These are phyloP conservation scores for Brachyhypopomus gauderio DNA, from an alignment of 2,113 vertebrate genomes.

Conservation along the genomic window DNA sequence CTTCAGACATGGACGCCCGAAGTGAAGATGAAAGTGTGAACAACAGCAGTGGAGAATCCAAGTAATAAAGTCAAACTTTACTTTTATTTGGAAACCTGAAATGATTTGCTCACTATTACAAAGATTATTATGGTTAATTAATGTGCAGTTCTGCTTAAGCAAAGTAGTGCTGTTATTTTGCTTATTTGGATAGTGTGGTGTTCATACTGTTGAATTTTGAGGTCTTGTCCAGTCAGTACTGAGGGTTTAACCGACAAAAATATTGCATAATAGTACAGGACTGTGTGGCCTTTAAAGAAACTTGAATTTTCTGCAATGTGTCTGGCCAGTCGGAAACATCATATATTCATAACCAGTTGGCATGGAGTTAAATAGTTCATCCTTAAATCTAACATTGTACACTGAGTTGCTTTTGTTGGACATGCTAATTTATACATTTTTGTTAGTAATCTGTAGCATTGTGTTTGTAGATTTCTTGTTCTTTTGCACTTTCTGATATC, in stretches of 20 bases:
- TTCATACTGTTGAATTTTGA: too few relatives aligned
- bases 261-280: not conserved
- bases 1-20: conserved; percentile 88
- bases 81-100: too few relatives aligned
- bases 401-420: not conserved
- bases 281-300: too few relatives aligned
- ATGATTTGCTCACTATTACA: not conserved
- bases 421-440: not conserved
- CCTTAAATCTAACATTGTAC: not conserved
- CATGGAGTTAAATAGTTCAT: not conserved
- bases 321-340: too few relatives aligned
- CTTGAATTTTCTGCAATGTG: too few relatives aligned
- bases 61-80: conserved; percentile 71
- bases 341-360: too few relatives aligned
- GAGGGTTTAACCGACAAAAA: not conserved
- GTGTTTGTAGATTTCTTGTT: not conserved
- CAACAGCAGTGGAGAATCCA: conserved; percentile 96
- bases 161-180: not conserved
- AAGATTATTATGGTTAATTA: not conserved
- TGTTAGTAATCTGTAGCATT: not conserved
- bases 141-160: not conserved
- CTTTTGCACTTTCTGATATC: not conserved
- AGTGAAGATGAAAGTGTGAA: conserved; percentile 94
- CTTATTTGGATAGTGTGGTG: not conserved
- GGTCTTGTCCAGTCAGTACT: not conserved